Base-by-base conservation (phyloP, 2,888 invertebrate species). In the Scotopteryx bipunctaria region DNA sequence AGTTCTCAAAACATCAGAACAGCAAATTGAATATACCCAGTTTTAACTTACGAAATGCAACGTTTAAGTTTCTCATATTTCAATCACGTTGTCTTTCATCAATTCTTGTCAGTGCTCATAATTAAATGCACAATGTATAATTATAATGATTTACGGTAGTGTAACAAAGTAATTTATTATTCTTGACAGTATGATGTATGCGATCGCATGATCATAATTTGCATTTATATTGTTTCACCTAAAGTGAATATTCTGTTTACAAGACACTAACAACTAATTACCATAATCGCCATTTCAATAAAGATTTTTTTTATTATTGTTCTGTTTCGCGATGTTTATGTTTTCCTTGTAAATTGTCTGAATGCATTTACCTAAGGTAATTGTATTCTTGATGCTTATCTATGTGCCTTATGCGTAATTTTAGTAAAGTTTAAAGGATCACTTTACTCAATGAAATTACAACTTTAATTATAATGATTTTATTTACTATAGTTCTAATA, bases 121-220 rank as follows among this genome's bases (percentile, higher is more conserved):
- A 27, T 11, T 27, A 27, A 27, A 11, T 27, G 27, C 27, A 27
- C n/a, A 9, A n/a, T n/a, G 9, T n/a, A 9, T 19, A 23, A 35
- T 43, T 25, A 13, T 35, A 35, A 44, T n/a, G n/a, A n/a, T n/a
- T 25, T 25, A 35, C 11, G 17, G 15, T 25, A 19, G 19, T 16
- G 25, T 8, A n/a, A 17, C 11, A 8, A 15, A 31, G 37, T 38
- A 11, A 47, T 25, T 32, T 23, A 46, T 29, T 23, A 1, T 31
- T 21, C 14, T 21, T n/a, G 27, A 13, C 9, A 46, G 31, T 31
- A 8, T 29, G 19, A 32, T 16, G 29, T 11, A 35, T 36, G 41
- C 16, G 35, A 16, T 35, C 17, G 36, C 50, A 38, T 43, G 43
- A n/a, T 5, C 14, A 4, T 19, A n/a, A 36, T 43, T 23, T 25